Evolutionary conservation across 92 coral and sea anemone genomes (phyloP).

Genomic region (Porites rus): DNA sequence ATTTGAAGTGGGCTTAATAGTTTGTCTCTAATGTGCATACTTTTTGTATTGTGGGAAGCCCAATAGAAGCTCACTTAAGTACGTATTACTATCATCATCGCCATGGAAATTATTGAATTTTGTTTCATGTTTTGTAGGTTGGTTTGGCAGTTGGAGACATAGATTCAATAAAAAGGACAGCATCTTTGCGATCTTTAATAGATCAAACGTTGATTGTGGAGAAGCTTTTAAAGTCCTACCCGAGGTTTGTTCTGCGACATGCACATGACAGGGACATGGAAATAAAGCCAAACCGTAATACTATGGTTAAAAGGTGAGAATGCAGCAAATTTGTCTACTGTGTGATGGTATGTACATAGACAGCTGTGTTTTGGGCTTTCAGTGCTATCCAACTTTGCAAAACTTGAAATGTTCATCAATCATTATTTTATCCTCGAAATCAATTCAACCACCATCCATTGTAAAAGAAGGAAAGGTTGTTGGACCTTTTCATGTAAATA

Average conservation of each 20-base stretch:
- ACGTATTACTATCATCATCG: background rate
- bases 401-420: too few species aligned
- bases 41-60: background rate
- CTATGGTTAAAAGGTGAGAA: slow-evolving; percentile 53
- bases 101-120: background rate
- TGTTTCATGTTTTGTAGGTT: slow-evolving; percentile 40
- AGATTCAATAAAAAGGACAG: slow-evolving; percentile 75
- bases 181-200: slow-evolving; percentile 60
- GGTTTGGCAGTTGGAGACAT: slow-evolving; percentile 92
- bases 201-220: slow-evolving; percentile 66
- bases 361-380: too few species aligned
- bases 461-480: too few species aligned
- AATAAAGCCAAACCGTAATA: slow-evolving; percentile 66
- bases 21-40: too few species aligned
- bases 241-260: slow-evolving; percentile 44
- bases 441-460: too few species aligned
- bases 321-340: too few species aligned
- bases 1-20: too few species aligned
- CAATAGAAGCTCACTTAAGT: too few species aligned
- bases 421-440: too few species aligned
- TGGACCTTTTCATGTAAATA: too few species aligned
- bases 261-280: slow-evolving; percentile 32
- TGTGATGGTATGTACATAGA: too few species aligned
- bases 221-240: slow-evolving; percentile 58
- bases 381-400: too few species aligned